Percentiles rank a stretch among this genome's conserved stretches.
Conservation (phyloP, 2,797 vertebrate genomes). For the Coregonus sp. region DNA sequence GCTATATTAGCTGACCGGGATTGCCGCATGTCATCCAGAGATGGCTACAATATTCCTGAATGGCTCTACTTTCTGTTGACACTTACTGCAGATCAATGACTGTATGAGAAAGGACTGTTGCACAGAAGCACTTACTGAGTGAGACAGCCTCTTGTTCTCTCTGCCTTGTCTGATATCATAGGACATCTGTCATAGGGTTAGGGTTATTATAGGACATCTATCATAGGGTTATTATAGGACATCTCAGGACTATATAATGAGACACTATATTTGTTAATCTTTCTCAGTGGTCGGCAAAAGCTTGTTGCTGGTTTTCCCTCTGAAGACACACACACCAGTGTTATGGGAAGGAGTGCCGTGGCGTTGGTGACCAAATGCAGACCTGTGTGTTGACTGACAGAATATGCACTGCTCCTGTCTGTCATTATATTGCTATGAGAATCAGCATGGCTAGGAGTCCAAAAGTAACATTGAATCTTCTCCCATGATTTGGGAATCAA, state of each 20-base stretch:
- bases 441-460: conserved; percentile 23
- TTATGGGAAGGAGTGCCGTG: too few relatives aligned
- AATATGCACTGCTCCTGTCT: neutral
- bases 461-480: conserved; percentile 10
- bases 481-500: neutral
- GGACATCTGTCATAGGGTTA: neutral
- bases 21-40: conserved; percentile 32
- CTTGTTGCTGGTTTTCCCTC: too few relatives aligned
- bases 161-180: conserved; percentile 77
- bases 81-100: conserved; percentile 22
- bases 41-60: conserved; percentile 42
- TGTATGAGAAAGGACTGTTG: conserved; percentile 66
- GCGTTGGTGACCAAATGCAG: too few relatives aligned
- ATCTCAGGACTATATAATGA: conserved; percentile 90
- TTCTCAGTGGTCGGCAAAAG: conserved; percentile 21
- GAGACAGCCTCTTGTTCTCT: conserved; percentile 75
- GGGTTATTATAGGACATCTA: too few relatives aligned
- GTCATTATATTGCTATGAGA: neutral
- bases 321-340: too few relatives aligned
- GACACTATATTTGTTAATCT: conserved; percentile 75
- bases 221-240: conserved; percentile 32
- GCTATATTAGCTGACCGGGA: conserved; percentile 37
- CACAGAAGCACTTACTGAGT: conserved; percentile 93
- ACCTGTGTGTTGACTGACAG: too few relatives aligned
- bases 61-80: conserved; percentile 50